Conservation (phyloP, 2,797 vertebrate genomes). For the Amazona finschi region DNA sequence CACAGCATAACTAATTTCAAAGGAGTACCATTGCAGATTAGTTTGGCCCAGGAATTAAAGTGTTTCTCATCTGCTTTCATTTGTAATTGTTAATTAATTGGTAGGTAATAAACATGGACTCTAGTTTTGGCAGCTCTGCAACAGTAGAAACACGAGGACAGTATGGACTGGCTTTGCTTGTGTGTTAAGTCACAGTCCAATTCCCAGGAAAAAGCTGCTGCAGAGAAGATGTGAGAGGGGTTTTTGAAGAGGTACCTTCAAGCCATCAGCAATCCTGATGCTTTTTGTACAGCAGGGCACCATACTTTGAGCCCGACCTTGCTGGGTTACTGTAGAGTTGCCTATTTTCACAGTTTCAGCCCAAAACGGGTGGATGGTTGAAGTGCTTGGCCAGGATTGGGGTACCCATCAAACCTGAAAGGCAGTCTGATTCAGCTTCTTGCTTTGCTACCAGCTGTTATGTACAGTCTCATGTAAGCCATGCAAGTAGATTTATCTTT, state of each 20-base stretch:
- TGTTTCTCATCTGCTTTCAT: not conserved
- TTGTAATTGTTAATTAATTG: slow-evolving; percentile 15
- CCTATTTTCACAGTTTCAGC: not conserved
- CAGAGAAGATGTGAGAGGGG: not conserved
- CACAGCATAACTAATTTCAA: not conserved
- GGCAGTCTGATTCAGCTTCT: accelerated
- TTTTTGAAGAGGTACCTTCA: not conserved
- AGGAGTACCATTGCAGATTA: not conserved
- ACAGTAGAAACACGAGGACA: not conserved
- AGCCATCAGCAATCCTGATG: not conserved
- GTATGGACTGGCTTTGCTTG: not conserved
- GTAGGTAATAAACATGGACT: not conserved
- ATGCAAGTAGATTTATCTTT: not conserved
- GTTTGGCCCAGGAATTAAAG: not conserved
- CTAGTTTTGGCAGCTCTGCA: not conserved
- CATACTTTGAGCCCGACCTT: not conserved
- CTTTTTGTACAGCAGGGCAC: not conserved
- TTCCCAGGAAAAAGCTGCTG: accelerated
- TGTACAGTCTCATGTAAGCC: accelerated
- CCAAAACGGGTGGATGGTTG: not conserved
- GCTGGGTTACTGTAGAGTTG: not conserved
- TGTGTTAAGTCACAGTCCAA: not conserved
- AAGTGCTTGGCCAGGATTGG: not conserved
- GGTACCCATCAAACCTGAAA: not conserved
- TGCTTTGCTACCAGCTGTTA: not conserved